Percentiles rank a stretch among this genome's conserved stretches.
phyloP scores from a whole-genome alignment of 1,140 invertebrate genomes.

The Episyrphus balteatus region DNA sequence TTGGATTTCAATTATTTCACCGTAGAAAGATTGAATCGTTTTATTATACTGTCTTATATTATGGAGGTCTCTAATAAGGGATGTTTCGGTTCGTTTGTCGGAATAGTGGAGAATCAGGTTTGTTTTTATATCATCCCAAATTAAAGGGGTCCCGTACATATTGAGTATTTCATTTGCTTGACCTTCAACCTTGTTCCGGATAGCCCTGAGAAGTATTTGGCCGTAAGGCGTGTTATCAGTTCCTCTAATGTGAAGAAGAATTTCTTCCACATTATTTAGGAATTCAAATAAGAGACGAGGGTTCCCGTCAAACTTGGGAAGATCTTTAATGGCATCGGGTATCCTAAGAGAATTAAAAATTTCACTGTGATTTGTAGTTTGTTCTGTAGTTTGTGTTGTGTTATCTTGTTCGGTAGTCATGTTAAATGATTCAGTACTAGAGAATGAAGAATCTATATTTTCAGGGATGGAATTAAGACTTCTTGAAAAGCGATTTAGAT shows the following conservation, averaged over 20 bases:
- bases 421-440: too few species aligned
- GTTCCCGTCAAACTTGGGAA: constrained; percentile 2
- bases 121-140: constrained; percentile 4
- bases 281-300: not conserved
- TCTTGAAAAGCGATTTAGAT: too few species aligned
- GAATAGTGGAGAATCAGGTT: constrained; percentile 4
- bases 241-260: constrained; percentile 1
- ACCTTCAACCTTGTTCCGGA: constrained; percentile 1
- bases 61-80: constrained; percentile 1
- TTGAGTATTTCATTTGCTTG: constrained; percentile 2
- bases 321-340: constrained; percentile 1
- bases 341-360: not conserved
- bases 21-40: constrained; percentile 5
- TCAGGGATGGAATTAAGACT: too few species aligned
- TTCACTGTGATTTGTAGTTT: too few species aligned
- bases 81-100: constrained; percentile 2
- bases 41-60: not conserved
- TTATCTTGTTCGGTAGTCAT: too few species aligned
- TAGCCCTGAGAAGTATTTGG: constrained; percentile 2
- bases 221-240: constrained; percentile 2
- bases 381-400: too few species aligned
- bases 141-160: constrained; percentile 1
- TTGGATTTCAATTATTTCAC: constrained; percentile 5
- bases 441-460: too few species aligned
- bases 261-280: constrained; percentile 6